These are phyloP conservation scores for Bactericera cockerelli DNA, from an alignment of 1,140 invertebrate species.

Conservation along the genomic window DNA sequence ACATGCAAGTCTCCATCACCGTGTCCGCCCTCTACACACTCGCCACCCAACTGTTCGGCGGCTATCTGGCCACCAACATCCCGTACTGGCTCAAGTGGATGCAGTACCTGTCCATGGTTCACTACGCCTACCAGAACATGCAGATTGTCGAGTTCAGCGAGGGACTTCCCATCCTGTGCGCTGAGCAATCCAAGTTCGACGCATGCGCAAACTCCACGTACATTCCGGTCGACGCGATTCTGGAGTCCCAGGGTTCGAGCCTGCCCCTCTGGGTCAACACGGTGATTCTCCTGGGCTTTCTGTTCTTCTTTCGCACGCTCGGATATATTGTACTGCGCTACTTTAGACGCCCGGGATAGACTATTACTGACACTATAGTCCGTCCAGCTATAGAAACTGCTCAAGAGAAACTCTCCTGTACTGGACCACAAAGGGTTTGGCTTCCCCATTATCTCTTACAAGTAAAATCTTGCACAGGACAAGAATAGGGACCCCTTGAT, in stretches of 20 bases:
- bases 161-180: conserved; percentile 54
- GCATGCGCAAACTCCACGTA: conserved; percentile 38
- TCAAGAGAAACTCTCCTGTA: no score
- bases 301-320: conserved; percentile 52
- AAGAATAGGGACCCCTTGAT: no score
- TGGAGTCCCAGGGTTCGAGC: conserved; percentile 40
- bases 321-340: conserved; percentile 61
- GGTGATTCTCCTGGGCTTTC: conserved; percentile 50
- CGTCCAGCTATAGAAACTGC: no score
- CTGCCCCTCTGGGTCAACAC: conserved; percentile 61
- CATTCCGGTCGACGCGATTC: conserved; percentile 51
- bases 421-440: no score
- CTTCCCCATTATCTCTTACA: no score
- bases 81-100: conserved; percentile 65
- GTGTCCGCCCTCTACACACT: conserved; percentile 64
- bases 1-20: conserved; percentile 65
- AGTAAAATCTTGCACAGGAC: no score
- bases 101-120: conserved; percentile 60
- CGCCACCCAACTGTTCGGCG: conserved; percentile 65
- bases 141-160: conserved; percentile 65
- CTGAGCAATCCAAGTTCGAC: conserved; percentile 46
- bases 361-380: background rate
- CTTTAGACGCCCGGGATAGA: conserved; percentile 38
- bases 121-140: conserved; percentile 76
- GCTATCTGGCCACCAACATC: conserved; percentile 62